Evolutionary conservation across 1,140 invertebrate genomes (phyloP).

Genomic region (Colletes latitarsis): DNA sequence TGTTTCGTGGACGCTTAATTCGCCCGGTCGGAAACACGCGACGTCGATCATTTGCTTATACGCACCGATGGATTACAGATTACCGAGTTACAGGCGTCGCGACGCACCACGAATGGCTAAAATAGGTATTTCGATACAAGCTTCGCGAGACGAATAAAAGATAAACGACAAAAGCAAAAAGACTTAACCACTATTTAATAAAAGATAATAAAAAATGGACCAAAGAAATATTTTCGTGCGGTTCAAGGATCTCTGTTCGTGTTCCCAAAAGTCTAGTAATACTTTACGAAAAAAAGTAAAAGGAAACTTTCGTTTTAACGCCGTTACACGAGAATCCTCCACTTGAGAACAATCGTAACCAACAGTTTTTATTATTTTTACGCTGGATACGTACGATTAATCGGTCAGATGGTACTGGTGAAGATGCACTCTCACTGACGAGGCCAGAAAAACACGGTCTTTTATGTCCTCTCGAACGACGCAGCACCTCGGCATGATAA

Average conservation of each 20-base stretch:
- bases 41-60: slow-evolving; percentile 24
- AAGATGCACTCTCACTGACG: neutral
- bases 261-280: too few species aligned
- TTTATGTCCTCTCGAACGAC: neutral
- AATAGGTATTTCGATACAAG: neutral
- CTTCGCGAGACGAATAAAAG: too few species aligned
- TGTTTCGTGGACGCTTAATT: slow-evolving; percentile 20
- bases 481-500: slow-evolving; percentile 1
- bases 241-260: too few species aligned
- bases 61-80: neutral
- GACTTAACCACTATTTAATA: too few species aligned
- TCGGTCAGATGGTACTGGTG: neutral
- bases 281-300: too few species aligned
- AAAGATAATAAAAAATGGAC: too few species aligned
- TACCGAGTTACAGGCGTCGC: neutral
- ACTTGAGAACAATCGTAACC: too few species aligned
- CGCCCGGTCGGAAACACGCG: neutral
- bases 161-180: too few species aligned
- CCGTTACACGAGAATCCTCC: too few species aligned
- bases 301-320: too few species aligned
- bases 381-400: neutral
- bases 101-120: neutral
- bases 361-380: too few species aligned
- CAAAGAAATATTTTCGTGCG: too few species aligned
- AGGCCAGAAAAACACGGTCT: neutral